These are phyloP conservation scores for Drosophila grimshawi DNA, from an alignment of 1,140 invertebrate species.

Conservation along the genomic window DNA sequence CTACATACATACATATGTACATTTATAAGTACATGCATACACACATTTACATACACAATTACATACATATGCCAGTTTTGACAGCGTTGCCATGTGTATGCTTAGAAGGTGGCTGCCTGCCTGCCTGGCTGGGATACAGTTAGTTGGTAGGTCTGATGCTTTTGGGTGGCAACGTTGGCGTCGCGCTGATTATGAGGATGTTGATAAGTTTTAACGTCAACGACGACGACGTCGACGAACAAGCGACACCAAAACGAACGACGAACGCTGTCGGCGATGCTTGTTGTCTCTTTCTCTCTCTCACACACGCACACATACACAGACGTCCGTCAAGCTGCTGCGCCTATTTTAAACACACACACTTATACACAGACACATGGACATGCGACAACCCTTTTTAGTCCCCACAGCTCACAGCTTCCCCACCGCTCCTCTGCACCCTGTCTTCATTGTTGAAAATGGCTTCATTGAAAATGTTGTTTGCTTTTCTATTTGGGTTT, in stretches of 20 bases:
- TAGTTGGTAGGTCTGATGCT: slow-evolving; percentile 14
- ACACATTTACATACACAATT: slow-evolving; percentile 33
- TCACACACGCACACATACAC: slow-evolving; percentile 29
- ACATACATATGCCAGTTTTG: slow-evolving; percentile 39
- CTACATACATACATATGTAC: slow-evolving; percentile 15
- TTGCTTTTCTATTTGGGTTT: slow-evolving; percentile 82
- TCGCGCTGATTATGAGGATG: slow-evolving; percentile 80
- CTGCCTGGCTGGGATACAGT: slow-evolving; percentile 6
- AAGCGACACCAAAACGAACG: slow-evolving; percentile 46
- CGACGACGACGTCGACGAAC: slow-evolving; percentile 36
- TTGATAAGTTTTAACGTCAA: slow-evolving; percentile 77
- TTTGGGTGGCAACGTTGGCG: slow-evolving; percentile 63
- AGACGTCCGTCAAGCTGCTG: slow-evolving; percentile 53
- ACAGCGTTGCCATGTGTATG: slow-evolving; percentile 64
- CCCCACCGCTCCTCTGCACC: background rate
- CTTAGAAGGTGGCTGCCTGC: slow-evolving; percentile 30
- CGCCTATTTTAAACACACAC: slow-evolving; percentile 53
- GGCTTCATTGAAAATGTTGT: slow-evolving; percentile 83
- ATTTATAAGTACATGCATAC: slow-evolving; percentile 57
- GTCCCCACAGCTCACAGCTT: slow-evolving; percentile 24
- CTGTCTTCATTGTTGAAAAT: slow-evolving; percentile 62
- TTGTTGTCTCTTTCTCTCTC: slow-evolving; percentile 47
- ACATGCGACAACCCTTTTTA: slow-evolving; percentile 51
- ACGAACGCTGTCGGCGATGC: slow-evolving; percentile 52
- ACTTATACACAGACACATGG: slow-evolving; percentile 22